Percentiles rank a stretch among this genome's conserved stretches.
Conservation (phyloP, 2,888 invertebrate species). For the Barypeithes pellucidus region DNA sequence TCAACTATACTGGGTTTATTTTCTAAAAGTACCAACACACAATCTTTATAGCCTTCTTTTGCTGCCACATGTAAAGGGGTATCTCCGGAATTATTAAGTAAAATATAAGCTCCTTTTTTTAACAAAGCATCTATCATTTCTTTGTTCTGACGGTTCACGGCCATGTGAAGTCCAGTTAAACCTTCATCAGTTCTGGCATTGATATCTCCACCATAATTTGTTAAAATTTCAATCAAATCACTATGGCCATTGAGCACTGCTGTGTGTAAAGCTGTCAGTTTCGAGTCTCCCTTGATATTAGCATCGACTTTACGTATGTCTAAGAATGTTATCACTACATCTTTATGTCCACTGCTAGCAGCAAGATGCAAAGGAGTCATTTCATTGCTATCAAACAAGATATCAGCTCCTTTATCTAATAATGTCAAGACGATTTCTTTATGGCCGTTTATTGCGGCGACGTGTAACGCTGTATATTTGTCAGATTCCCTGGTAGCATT, state of each 20-base stretch:
- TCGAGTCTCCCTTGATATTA: neutral
- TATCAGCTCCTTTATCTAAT: no score
- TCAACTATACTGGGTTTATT: no score
- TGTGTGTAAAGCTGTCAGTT: neutral
- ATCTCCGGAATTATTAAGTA: neutral
- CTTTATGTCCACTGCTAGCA: neutral
- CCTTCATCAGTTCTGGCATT: neutral
- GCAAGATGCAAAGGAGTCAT: neutral
- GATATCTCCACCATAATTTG: neutral
- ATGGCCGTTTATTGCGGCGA: neutral
- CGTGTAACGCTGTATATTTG: neutral
- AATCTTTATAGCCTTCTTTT: neutral
- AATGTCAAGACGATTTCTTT: neutral
- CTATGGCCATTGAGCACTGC: neutral
- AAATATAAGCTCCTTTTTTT: neutral
- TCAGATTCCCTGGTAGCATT: neutral
- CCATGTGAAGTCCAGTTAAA: neutral
- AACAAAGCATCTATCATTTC: neutral
- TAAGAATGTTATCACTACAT: neutral
- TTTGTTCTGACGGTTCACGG: neutral
- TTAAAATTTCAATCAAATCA: neutral
- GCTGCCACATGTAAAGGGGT: neutral
- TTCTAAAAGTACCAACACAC: neutral
- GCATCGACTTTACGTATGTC: neutral
- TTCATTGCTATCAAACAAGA: neutral